Evolutionary conservation across 1,140 invertebrate genomes (phyloP), one percentile per base, ranked within the genome.

Genomic region (Brachionus sp.): DNA sequence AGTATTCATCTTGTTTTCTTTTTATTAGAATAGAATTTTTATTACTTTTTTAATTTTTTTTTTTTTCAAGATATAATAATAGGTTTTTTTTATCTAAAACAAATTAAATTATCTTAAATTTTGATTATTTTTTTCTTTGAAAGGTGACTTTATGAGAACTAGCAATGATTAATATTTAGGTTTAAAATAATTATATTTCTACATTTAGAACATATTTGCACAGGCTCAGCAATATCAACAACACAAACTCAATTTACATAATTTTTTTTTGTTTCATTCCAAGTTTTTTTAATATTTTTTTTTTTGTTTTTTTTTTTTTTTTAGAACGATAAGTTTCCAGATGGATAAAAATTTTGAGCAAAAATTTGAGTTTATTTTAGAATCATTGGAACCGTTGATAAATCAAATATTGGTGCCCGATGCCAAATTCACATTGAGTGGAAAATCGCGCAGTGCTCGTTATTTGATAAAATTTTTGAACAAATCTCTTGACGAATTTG

Each of bases 381-480:
- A 75, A 46, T 75, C 19, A 5, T 46, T 75, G 23, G 70, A 75
- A n/a, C 70, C 70, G 4, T 46, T 75, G 19, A 75, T 75, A 44
- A 75, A 75, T 19, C 37, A 75, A 29, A 35, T 75, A 46, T 29
- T 75, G 19, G 39, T 46, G 10, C 70, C 70, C 1, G 39, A 75
- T 46, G 16, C 70, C 9, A 75, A 75, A 13, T 46, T 46, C 25
- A 75, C n/a, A 46, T 16, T 46, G 23, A 25, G 19, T 35, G 70
- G 70, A 1, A 75, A 25, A 75, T 75, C 70, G 10, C 16, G 25
- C 6, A 75, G 25, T 25, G 16, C 70, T 9, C 19, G 25, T 25
- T 25, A 46, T 46, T 75, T 75, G 25, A 44, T 75, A 75, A 75
- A 46, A 44, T 75, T 46, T 75, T 35, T 75, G 12, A 35, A 46